Base-by-base conservation (phyloP, 2,888 invertebrate species). In the Ormyrus labotus region DNA sequence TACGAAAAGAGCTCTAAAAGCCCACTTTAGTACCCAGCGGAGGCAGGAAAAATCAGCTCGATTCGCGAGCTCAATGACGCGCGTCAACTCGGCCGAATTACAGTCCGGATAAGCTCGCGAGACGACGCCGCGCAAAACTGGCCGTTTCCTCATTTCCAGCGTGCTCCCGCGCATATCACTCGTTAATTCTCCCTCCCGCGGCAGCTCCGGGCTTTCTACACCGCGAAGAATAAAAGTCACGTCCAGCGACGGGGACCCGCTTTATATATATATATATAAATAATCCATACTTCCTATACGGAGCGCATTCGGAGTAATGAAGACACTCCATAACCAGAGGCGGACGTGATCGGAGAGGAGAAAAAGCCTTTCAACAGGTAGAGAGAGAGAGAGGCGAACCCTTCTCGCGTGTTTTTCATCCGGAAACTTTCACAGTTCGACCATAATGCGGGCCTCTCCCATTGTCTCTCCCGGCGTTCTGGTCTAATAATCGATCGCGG, bases 401-500 rank as follows among this genome's bases (percentile, higher is more conserved):
- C 68, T 65, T 70, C n/a, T 70, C n/a, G 11, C 65, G 19, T 0
- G 34, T 71, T 80, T 80, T 78, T 81, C 75, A 72, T 77, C 71
- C 76, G 61, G 81, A 70, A 81, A 83, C 83, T 84, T 84, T 84
- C 84, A 83, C 84, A 51, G 67, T 61, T 71, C 69, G 70, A 67
- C 71, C 45, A 10, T n/a, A 13, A 34, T 10, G 57, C 55, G 11
- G 53, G 67, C 73, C 70, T 77, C 72, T 75, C 78, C 78, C 80
- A 82, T 83, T 84, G 84, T 84, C 82, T 81, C 61, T 76, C 77
- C 76, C 76, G 76, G 73, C 80, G 84, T 84, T 83, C 81, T 82
- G 83, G 84, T 83, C 84, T 83, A 83, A 83, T 84, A 84, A 83
- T 78, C 83, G 82, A 83, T 82, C 65, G 82, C 77, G 19, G 19